Percentiles rank a stretch among this genome's conserved stretches.
These are phyloP conservation scores for Hedya salicella DNA, from an alignment of 2,888 invertebrate species.

Conservation along the genomic window DNA sequence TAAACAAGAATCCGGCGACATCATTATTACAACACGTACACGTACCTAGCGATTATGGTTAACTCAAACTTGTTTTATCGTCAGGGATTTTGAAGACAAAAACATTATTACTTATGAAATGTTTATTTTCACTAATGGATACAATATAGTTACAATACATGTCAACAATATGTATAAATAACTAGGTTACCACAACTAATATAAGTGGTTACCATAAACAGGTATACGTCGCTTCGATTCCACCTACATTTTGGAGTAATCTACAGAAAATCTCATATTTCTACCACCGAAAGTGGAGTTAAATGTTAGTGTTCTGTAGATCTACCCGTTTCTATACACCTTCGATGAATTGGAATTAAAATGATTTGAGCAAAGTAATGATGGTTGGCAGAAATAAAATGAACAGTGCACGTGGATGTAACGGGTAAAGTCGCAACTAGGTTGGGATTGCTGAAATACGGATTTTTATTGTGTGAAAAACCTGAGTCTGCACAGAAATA, in stretches of 20 bases:
- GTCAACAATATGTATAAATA: constrained; percentile 81
- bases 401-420: constrained; percentile 8
- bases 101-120: constrained; percentile 43
- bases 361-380: constrained; percentile 26
- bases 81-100: background rate
- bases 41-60: too few relatives aligned
- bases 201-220: constrained; percentile 45
- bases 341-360: constrained; percentile 10
- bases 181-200: constrained; percentile 69
- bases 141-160: constrained; percentile 72
- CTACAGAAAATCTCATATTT: constrained; percentile 25
- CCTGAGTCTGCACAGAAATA: too few relatives aligned
- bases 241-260: constrained; percentile 14
- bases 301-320: constrained; percentile 16
- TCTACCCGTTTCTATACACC: constrained; percentile 17
- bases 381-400: constrained; percentile 31
- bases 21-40: too few relatives aligned
- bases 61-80: too few relatives aligned
- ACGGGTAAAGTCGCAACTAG: constrained; percentile 7
- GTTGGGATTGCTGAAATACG: background rate
- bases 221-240: constrained; percentile 37
- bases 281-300: background rate
- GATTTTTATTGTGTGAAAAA: too few relatives aligned
- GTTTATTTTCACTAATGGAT: constrained; percentile 80
- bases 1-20: too few relatives aligned